Conservation (phyloP, 2,888 invertebrate genomes). For the Timema podura region DNA sequence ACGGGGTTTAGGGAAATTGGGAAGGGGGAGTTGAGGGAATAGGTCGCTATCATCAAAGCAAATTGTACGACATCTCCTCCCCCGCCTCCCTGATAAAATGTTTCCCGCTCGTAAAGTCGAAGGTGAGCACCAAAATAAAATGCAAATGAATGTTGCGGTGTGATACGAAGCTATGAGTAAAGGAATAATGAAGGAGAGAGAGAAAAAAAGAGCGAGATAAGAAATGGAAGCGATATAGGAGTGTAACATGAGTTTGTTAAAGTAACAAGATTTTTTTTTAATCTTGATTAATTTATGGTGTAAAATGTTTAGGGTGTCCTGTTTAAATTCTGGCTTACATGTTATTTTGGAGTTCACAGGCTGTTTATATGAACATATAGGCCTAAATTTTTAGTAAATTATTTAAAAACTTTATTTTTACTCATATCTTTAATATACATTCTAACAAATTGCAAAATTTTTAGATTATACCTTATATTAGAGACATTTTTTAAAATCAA, state of each 20-base stretch:
- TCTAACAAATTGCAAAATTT: no score
- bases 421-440: no score
- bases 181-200: not conserved
- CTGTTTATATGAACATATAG: no score
- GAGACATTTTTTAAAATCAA: no score
- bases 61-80: conserved; percentile 16
- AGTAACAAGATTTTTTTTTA: conserved; percentile 12
- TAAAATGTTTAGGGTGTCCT: no score
- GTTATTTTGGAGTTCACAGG: no score
- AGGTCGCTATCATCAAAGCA: conserved; percentile 9
- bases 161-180: not conserved
- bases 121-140: conserved; percentile 14
- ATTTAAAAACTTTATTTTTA: no score
- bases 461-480: no score
- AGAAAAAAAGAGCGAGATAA: not conserved
- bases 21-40: conserved; percentile 8
- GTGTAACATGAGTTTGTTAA: conserved; percentile 2
- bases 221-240: not conserved
- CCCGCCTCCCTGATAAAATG: not conserved
- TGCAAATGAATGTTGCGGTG: not conserved
- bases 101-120: conserved; percentile 1
- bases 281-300: not conserved
- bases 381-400: no score
- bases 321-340: no score
- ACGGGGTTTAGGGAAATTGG: not conserved